These are phyloP conservation scores for Choreutis nemorana DNA, from an alignment of 2,888 invertebrate genomes.

Conservation along the genomic window DNA sequence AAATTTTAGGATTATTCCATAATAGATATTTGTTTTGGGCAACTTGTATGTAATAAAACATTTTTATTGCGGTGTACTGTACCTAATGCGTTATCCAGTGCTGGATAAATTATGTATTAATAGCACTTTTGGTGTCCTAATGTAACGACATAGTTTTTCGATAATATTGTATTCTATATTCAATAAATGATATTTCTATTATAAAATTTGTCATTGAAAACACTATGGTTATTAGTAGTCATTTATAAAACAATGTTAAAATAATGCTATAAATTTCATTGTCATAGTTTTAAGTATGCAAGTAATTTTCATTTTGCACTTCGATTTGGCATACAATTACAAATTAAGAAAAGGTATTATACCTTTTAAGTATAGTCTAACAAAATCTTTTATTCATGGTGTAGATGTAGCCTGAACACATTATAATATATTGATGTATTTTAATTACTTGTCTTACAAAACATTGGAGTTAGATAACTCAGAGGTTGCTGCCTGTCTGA, in stretches of 20 bases:
- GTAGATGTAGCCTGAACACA: constrained; percentile 50
- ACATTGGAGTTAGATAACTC: no score
- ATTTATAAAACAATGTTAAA: constrained; percentile 53
- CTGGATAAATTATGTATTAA: constrained; percentile 45
- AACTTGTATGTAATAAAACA: constrained; percentile 38
- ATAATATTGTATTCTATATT: constrained; percentile 65
- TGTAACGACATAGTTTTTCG: constrained; percentile 60
- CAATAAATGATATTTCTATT: constrained; percentile 63
- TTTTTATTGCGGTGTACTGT: constrained; percentile 39
- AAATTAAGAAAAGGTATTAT: constrained; percentile 47
- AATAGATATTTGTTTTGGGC: constrained; percentile 38
- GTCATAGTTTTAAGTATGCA: constrained; percentile 62
- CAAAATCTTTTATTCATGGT: constrained; percentile 50
- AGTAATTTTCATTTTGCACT: constrained; percentile 62
- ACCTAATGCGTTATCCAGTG: constrained; percentile 36
- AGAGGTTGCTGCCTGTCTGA: no score
- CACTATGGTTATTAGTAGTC: constrained; percentile 57
- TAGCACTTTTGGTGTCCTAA: constrained; percentile 59
- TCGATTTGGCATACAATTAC: constrained; percentile 53
- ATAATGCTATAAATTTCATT: constrained; percentile 58
- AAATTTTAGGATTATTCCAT: constrained; percentile 50
- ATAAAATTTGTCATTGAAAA: constrained; percentile 60
- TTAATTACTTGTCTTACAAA: no score
- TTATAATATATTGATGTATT: constrained; percentile 35
- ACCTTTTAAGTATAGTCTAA: constrained; percentile 45